Evolutionary conservation across 1,140 invertebrate species (phyloP), one percentile per base, ranked within the genome.

Genomic region (Heliothis subflexa): DNA sequence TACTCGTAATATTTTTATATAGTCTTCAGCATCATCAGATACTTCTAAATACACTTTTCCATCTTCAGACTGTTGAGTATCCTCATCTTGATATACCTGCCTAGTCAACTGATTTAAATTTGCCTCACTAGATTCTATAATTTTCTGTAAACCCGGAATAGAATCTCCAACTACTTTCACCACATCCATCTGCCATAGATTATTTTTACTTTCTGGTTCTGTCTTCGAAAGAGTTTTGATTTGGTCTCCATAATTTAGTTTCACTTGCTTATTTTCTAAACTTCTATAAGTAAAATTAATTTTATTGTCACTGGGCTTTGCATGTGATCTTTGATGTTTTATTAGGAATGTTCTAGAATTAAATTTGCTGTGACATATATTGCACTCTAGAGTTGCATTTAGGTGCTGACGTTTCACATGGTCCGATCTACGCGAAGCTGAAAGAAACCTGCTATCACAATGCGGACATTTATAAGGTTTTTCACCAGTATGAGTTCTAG

Each of bases 401-500:
- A 79, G 47, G 74, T 94, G 91, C 16, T 88, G 85, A 54, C 84
- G 77, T 85, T 90, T 91, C 2, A 87, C 79, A 84, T 94, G 92
- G 40, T 89, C 88, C 28, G 87, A 80, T 83, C 89, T 85, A 72
- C 92, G 78, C 13, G 92, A 94, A 2, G 91, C 83, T 16, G 91
- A 93, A 0, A 94, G 21, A 57, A 93, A 94, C 52, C 83, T 83
- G 1, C 72, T 77, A 25, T 92, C 86, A 81, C 92, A 94, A 71
- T 87, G 78, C 16, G 86, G 75, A 80, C 92, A 94, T 68, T 84
- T 85, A 79, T 94, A 96, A 2, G 95, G 95, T 61, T 91, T 91
- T 81, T 95, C 95, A 9, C 95, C 93, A 21, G 94, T 95, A 74
- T 95, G 95, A 5, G 85, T 91, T 14, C 92, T 81, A 54, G 94